Conservation (phyloP, 2,797 vertebrate species). For the Channa striata region DNA sequence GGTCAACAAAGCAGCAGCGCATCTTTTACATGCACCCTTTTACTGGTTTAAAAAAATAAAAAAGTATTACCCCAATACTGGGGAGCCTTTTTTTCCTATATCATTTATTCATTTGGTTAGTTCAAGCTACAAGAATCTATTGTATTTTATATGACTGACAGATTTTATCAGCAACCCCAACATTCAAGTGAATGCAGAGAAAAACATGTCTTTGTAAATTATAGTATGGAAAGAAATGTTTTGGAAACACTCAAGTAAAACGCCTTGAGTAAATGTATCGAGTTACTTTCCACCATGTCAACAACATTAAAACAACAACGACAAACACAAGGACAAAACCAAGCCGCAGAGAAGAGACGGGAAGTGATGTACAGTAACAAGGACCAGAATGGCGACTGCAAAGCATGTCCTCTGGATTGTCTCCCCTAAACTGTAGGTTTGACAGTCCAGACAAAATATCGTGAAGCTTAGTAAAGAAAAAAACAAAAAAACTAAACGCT, state of each 20-base stretch:
- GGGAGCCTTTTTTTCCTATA: not conserved
- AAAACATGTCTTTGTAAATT: not conserved
- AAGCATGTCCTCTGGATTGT: slow-evolving; percentile 36
- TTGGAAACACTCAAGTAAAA: not conserved
- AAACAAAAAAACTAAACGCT: slow-evolving; percentile 23
- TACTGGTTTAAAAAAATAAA: not conserved
- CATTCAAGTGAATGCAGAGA: not conserved
- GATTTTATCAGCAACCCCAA: not conserved
- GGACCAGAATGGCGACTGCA: slow-evolving; percentile 16
- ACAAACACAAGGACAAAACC: not conserved
- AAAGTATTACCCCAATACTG: not conserved
- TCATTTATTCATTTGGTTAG: not conserved
- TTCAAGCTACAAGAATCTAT: not conserved
- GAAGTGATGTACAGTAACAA: slow-evolving; percentile 27
- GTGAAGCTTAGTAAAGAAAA: slow-evolving; percentile 2
- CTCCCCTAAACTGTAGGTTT: slow-evolving; percentile 28
- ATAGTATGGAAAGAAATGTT: too few relatives aligned
- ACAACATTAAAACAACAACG: not conserved
- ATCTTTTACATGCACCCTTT: slow-evolving; percentile 4
- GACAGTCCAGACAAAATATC: slow-evolving; percentile 38
- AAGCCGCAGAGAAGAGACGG: slow-evolving; percentile 8
- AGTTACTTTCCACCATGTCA: not conserved
- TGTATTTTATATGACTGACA: not conserved
- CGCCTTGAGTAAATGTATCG: not conserved
- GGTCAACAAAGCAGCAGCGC: slow-evolving; percentile 22